Base-by-base conservation (phyloP, 2,113 vertebrate species). In the Pogonocichla stellata region DNA sequence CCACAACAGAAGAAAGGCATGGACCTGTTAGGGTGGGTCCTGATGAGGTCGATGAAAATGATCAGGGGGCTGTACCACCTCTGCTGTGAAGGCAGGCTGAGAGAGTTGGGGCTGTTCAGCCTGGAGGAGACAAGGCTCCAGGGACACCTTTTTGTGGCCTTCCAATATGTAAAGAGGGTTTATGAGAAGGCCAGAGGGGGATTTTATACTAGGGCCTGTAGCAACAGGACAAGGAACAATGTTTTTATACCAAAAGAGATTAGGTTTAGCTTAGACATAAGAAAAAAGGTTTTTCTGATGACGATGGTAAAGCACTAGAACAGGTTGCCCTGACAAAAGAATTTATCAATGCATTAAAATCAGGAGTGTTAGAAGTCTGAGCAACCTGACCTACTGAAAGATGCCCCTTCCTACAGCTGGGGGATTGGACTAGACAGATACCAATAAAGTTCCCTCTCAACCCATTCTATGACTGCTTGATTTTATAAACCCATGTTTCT, bases 31-130 rank as follows among this genome's bases (percentile, higher is more conserved):
- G 6, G 51, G 12, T 9, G 4, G 31, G 31, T 80, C 31, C 14
- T 67, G 53, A 58, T 6, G 14, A 67, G 5, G 9, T 7, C 0
- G 0, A 18, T 3, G 8, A 62, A 71, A 48, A 40, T 51, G 4
- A 43, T 19, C 24, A 54, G 28, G 58, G 5, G 9, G 14, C 4
- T 71, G 14, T 15, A 80, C 26, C 9, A 58, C 4, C 25, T 54
- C 28, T 50, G 7, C 19, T 62, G 3, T 22, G 23, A 80, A 47
- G 34, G 62, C 6, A 81, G 28, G 11, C 9, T 71, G 36, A 56
- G 9, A 25, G 2, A 71, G 18, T 12, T 75, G 19, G 2, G 14
- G 3, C 10, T 75, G 19, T 13, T 75, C 48, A 77, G 14, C 10
- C 12, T 72, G 38, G 58, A 60, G 14, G 4, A 80, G 20, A 54